These are phyloP conservation scores for Cordilura impudica DNA, from an alignment of 2,888 invertebrate genomes.

Conservation along the genomic window DNA sequence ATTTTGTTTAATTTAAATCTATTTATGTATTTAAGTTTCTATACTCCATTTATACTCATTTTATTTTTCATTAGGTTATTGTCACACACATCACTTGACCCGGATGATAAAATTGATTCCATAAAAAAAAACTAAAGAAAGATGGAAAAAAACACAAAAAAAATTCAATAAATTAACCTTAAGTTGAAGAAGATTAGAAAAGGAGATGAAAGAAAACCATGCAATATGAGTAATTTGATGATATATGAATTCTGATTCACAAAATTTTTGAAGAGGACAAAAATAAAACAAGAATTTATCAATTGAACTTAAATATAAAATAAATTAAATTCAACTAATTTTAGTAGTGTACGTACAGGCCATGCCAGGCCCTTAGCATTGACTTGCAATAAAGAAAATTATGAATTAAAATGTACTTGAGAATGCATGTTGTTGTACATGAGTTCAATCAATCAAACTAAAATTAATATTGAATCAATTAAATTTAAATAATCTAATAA, in stretches of 20 bases:
- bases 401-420: too few relatives aligned
- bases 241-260: constrained; percentile 37
- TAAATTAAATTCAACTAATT: constrained; percentile 29
- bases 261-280: constrained; percentile 1
- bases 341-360: too few relatives aligned
- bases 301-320: constrained; percentile 31
- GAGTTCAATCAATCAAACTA: too few relatives aligned
- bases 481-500: too few relatives aligned
- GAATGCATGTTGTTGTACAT: too few relatives aligned
- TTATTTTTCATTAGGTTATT: constrained; percentile 27
- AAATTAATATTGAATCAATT: too few relatives aligned
- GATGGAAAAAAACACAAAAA: constrained; percentile 5
- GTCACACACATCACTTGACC: constrained; percentile 43
- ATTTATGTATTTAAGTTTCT: neutral
- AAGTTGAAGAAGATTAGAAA: constrained; percentile 46
- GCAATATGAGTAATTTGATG: constrained; percentile 50
- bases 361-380: too few relatives aligned
- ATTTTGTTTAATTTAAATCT: neutral
- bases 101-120: constrained; percentile 16
- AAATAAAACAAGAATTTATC: constrained; percentile 16
- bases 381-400: too few relatives aligned
- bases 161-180: constrained; percentile 42
- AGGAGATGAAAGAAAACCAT: neutral
- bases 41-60: neutral
- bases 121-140: neutral